Evolutionary conservation across 2,113 vertebrate genomes (phyloP).

Genomic region (Callithrix jacchus): DNA sequence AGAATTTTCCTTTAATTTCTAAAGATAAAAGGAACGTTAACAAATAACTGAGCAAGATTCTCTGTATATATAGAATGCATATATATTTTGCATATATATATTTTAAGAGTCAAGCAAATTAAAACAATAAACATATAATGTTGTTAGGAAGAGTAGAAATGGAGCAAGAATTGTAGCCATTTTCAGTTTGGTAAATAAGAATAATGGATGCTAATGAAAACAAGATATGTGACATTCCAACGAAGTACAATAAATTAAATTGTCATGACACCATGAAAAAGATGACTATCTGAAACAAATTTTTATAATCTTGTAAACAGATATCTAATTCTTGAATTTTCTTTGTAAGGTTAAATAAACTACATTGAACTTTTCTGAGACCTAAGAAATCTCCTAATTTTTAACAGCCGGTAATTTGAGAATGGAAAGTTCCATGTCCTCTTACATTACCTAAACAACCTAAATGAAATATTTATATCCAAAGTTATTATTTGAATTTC

Average conservation of each 20-base stretch:
- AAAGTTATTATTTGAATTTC: not conserved
- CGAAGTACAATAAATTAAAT: not conserved
- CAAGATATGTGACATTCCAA: not conserved
- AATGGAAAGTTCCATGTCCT: not conserved
- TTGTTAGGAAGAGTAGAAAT: not conserved
- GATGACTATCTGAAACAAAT: not conserved
- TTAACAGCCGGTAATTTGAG: not conserved
- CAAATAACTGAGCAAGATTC: not conserved
- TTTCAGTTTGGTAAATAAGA: not conserved
- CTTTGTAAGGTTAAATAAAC: not conserved
- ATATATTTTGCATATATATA: too few species aligned
- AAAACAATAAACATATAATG: not conserved
- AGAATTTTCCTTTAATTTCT: not conserved
- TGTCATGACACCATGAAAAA: not conserved
- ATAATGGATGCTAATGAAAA: not conserved
- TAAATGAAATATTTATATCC: not conserved
- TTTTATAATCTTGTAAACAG: not conserved
- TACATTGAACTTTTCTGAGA: not conserved
- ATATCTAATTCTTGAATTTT: conserved; percentile 2
- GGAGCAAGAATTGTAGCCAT: not conserved
- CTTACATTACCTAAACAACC: not conserved
- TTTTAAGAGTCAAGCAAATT: not conserved
- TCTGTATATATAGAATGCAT: not conserved
- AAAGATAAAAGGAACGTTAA: not conserved
- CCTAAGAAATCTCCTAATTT: not conserved